Conservation (phyloP, 2,888 invertebrate species). For the Apeira syringaria region DNA sequence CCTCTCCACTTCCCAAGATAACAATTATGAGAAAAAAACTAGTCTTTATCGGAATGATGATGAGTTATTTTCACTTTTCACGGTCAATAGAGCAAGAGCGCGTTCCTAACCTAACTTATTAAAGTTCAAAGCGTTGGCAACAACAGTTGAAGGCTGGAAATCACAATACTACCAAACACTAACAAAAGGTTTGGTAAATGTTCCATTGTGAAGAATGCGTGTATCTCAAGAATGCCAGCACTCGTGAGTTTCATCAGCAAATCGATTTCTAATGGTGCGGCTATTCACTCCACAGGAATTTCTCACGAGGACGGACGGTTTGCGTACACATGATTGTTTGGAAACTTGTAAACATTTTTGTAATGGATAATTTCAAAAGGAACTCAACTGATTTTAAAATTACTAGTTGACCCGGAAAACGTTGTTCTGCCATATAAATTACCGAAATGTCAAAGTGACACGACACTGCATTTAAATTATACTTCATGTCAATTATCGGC, state of each 20-base stretch:
- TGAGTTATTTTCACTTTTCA: neutral
- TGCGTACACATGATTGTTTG: too few relatives aligned
- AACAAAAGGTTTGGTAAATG: neutral
- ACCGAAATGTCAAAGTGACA: too few relatives aligned
- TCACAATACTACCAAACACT: too few relatives aligned
- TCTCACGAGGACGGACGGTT: conserved; percentile 3
- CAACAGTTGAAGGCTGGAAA: neutral
- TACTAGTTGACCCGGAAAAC: too few relatives aligned
- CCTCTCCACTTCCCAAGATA: too few relatives aligned
- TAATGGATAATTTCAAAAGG: too few relatives aligned
- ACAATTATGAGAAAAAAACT: too few relatives aligned
- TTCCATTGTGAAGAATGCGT: conserved; percentile 2
- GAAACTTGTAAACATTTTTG: too few relatives aligned
- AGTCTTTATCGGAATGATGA: neutral
- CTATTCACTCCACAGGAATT: conserved; percentile 6
- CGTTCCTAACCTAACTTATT: neutral
- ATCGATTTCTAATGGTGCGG: conserved; percentile 22
- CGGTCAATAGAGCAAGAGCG: neutral
- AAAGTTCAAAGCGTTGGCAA: neutral
- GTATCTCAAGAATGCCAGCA: conserved; percentile 1
- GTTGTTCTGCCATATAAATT: too few relatives aligned
- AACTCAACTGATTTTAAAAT: too few relatives aligned
- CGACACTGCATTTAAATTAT: too few relatives aligned
- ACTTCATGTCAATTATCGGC: too few relatives aligned
- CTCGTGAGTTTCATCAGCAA: conserved; percentile 12